Percentiles rank a stretch among this genome's conserved stretches.
Evolutionary conservation across 2,888 invertebrate genomes (phyloP).

Genomic region (Glomeris marginata): DNA sequence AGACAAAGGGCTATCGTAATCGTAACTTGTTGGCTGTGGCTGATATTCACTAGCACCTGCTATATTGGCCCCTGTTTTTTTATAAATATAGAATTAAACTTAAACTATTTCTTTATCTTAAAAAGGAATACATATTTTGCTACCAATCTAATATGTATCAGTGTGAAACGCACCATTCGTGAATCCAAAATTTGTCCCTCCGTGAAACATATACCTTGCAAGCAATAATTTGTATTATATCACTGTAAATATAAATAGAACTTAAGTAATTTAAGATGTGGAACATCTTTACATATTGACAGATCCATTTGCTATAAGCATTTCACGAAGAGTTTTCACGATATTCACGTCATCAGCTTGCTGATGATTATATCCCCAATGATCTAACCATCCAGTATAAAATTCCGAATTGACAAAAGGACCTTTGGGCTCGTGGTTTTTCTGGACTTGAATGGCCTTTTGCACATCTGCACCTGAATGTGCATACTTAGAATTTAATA

Average conservation of each 20-base stretch:
- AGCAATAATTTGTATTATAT: background rate
- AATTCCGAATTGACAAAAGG: conserved; percentile 81
- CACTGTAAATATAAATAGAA: too few relatives aligned
- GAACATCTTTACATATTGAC: conserved; percentile 26
- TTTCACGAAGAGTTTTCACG: conserved; percentile 38
- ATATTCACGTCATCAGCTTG: conserved; percentile 37
- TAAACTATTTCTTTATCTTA: background rate
- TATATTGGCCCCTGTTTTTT: conserved; percentile 2
- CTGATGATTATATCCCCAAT: conserved; percentile 60
- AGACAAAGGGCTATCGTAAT: conserved; percentile 17
- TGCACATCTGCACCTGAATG: conserved; percentile 17
- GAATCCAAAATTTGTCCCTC: conserved; percentile 30
- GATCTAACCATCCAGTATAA: conserved; percentile 84
- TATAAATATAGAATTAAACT: background rate
- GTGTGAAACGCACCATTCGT: conserved; percentile 20
- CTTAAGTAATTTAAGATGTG: background rate
- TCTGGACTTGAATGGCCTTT: conserved; percentile 26
- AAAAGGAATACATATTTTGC: background rate
- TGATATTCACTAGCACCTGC: conserved; percentile 3
- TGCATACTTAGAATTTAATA: too few relatives aligned
- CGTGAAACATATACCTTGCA: conserved; percentile 28
- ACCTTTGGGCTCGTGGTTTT: conserved; percentile 41
- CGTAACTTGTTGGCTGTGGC: conserved; percentile 17
- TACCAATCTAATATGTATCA: too few relatives aligned
- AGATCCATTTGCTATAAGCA: conserved; percentile 35